Evolutionary conservation across 2,888 invertebrate species (phyloP), one percentile per base, ranked within the genome.

Genomic region (Stratiomys singularior): DNA sequence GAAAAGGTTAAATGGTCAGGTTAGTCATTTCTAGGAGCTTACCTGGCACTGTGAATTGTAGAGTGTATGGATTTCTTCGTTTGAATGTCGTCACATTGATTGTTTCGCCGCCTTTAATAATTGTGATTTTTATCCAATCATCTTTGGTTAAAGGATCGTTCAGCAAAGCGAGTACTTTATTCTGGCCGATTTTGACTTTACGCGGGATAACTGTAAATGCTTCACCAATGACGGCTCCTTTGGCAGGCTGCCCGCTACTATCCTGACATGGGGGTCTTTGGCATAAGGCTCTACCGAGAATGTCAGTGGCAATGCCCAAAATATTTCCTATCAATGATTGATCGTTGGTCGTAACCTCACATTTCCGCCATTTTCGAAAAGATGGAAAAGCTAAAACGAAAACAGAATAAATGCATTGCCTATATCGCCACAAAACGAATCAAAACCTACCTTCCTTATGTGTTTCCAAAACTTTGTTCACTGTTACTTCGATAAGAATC

Each of bases 261-360:
- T 72, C 93, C 90, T 85, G 92, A 90, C 84, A 93, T 88, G 77
- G 89, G 83, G 83, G 91, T 85, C 80, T 89, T 88, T 86, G 91
- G 88, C 88, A 88, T 47, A 86, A 88, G 82, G 88, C 91, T 85
- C 87, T 83, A 15, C 94, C 91, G 30, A 95, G 88, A 80, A 94
- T 94, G 25, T 93, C 92, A 80, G 95, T 93, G 0, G 95, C 94
- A 7, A 93, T 92, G 0, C 93, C 92, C n/a, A 96, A 88, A 83
- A 96, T 93, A 80, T 94, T 94, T 80, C 94, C 93, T 46, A 95
- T 94, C 84, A 95, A 94, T 0, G 92, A 92, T 76, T 93, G 93
- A 85, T 96, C 96, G 84, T 95, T 94, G 84, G 95, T 95, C 69
- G 93, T 92, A 21, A 94, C 93, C 63, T 90, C 90, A 88, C 94